Evolutionary conservation across 2,888 invertebrate genomes (phyloP), one percentile per base, ranked within the genome.

Genomic region (Hedya salicella): DNA sequence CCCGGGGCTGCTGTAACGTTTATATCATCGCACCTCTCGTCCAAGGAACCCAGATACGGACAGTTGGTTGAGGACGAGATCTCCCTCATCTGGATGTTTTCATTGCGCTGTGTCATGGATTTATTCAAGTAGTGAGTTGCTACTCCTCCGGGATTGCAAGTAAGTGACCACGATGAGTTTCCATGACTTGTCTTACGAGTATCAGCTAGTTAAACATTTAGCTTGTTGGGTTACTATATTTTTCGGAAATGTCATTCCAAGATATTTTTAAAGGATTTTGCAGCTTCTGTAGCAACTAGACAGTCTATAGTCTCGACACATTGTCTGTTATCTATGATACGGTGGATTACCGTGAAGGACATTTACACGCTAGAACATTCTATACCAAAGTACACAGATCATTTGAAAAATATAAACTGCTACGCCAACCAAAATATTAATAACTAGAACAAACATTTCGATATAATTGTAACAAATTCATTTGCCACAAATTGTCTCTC

Each of bases 251-350:
- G 16, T 44, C n/a, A 16, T 39, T 11, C 54, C 6, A 17, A 42
- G 17, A 56, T 56, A 56, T 9, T 30, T 30, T 17, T 16, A 44
- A 30, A 44, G 25, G 42, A 44, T 56, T 46, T 19, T 6, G 4
- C 19, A 32, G 5, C 30, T 44, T 44, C 16, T 44, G 30, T 44
- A 42, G 44, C n/a, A 19, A 53, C 39, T 39, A 39, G 53, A 14
- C 39, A 21, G 21, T 5, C n/a, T n/a, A 14, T 39, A 13, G 36
- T 25, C 17, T 57, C n/a, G 30, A 17, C 44, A 44, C 16, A 36
- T 40, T 46, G 25, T 53, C 44, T 52, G 52, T 53, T 62, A 62
- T 62, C 62, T 46, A 46, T 44, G 44, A 44, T 21, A 36, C 16
- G 50, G 46, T 14, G 53, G 53, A 62, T 62, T 52, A 53, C 32